A percentile compares a stretch with the other conserved stretches of the same genome.
Evolutionary conservation across 2,113 vertebrate species (phyloP).

Genomic region (Silurus asotus): DNA sequence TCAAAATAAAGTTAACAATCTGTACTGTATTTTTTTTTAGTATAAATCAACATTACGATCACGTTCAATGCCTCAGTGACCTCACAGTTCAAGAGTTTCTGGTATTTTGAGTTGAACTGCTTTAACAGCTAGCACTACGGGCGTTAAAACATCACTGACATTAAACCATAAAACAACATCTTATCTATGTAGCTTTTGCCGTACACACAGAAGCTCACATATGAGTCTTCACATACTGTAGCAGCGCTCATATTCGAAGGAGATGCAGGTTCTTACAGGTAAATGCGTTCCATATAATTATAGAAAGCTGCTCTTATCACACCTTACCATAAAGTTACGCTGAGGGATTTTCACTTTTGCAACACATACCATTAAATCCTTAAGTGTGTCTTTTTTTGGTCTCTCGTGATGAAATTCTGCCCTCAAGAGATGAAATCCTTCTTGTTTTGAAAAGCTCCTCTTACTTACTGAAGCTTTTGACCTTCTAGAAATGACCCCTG

Average conservation of each 20-base stretch:
- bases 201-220: neutral
- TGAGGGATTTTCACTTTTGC: slow-evolving; percentile 42
- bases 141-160: neutral
- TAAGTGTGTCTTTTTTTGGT: slow-evolving; percentile 29
- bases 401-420: slow-evolving; percentile 42
- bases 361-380: slow-evolving; percentile 51
- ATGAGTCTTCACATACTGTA: neutral
- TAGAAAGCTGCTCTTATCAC: slow-evolving; percentile 39
- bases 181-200: neutral
- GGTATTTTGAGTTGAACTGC: neutral
- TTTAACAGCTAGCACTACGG: neutral
- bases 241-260: neutral
- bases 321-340: slow-evolving; percentile 39
- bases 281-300: slow-evolving; percentile 45
- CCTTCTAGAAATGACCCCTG: slow-evolving; percentile 33
- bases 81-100: neutral
- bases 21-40: neutral
- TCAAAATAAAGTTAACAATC: neutral
- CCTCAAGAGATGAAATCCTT: slow-evolving; percentile 42
- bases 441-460: slow-evolving; percentile 45
- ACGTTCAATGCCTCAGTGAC: neutral
- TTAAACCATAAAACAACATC: neutral
- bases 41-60: neutral
- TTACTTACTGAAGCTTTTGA: slow-evolving; percentile 42
- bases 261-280: slow-evolving; percentile 31